These are phyloP conservation scores for Sarcoramphus papa DNA, from an alignment of 2,797 vertebrate species.

Conservation along the genomic window DNA sequence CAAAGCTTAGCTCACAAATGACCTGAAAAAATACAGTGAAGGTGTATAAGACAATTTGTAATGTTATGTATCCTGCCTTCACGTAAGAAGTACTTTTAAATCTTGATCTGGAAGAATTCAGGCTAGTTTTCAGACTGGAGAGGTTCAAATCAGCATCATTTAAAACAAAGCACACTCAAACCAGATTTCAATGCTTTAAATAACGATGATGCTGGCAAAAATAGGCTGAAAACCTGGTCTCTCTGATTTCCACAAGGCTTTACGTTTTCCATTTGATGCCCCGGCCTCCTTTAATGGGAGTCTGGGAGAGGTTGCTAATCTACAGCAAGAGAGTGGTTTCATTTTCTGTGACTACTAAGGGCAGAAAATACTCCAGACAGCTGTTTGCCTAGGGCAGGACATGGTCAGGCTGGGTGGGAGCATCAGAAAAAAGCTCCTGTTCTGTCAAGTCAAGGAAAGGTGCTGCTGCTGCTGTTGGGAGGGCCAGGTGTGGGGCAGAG, in stretches of 20 bases:
- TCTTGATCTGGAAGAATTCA: neutral
- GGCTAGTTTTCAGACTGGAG: neutral
- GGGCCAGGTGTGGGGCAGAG: neutral
- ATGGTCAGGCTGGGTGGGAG: neutral
- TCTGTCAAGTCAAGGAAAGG: neutral
- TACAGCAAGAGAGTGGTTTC: neutral
- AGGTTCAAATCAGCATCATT: neutral
- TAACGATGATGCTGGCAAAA: neutral
- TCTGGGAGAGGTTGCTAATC: neutral
- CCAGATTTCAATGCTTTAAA: neutral
- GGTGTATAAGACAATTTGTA: neutral
- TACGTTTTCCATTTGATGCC: neutral
- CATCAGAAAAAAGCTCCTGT: neutral
- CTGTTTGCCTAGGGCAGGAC: neutral
- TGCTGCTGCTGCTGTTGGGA: neutral
- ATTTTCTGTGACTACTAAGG: neutral
- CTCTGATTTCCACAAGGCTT: neutral
- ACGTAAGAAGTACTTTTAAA: neutral
- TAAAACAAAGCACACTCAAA: neutral
- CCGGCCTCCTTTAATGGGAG: neutral
- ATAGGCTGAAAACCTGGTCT: neutral
- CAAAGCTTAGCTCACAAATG: slow-evolving; percentile 1
- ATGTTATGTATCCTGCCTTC: neutral
- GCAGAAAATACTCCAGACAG: neutral
- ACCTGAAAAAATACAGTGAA: neutral